These are phyloP conservation scores for Campaea margaritaria DNA, from an alignment of 2,888 invertebrate genomes.

Conservation along the genomic window DNA sequence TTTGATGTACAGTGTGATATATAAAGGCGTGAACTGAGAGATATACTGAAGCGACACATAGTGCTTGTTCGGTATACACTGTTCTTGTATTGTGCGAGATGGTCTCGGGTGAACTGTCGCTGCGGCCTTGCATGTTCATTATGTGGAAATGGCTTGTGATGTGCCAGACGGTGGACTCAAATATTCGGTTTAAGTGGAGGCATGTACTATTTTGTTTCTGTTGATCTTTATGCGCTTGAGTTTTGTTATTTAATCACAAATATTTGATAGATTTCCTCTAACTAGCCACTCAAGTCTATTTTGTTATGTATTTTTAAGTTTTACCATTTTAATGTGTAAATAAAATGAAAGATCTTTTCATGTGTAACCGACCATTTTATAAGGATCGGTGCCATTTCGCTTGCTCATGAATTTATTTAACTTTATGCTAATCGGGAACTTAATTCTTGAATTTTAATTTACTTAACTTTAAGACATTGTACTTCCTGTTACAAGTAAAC, in stretches of 20 bases:
- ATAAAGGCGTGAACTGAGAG: slow-evolving; percentile 19
- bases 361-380: slow-evolving; percentile 64
- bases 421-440: background rate
- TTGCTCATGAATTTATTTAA: slow-evolving; percentile 47
- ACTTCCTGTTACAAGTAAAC: too few species aligned
- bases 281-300: slow-evolving; percentile 77
- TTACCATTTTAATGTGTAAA: slow-evolving; percentile 77
- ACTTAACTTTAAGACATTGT: too few species aligned
- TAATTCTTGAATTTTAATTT: too few species aligned
- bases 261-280: slow-evolving; percentile 73
- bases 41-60: slow-evolving; percentile 21
- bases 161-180: slow-evolving; percentile 46
- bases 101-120: background rate
- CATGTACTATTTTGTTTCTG: slow-evolving; percentile 74
- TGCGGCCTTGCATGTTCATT: too few species aligned
- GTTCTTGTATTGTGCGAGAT: slow-evolving; percentile 2
- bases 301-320: slow-evolving; percentile 85
- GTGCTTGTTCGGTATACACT: slow-evolving; percentile 27
- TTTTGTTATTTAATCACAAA: slow-evolving; percentile 79
- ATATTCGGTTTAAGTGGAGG: slow-evolving; percentile 55
- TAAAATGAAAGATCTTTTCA: slow-evolving; percentile 73
- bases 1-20: slow-evolving; percentile 17
- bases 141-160: slow-evolving; percentile 8
- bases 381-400: slow-evolving; percentile 53
- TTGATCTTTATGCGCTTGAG: slow-evolving; percentile 78